Evolutionary conservation across 2,113 vertebrate species (phyloP).

Genomic region (Aspiorhynchus laticeps): DNA sequence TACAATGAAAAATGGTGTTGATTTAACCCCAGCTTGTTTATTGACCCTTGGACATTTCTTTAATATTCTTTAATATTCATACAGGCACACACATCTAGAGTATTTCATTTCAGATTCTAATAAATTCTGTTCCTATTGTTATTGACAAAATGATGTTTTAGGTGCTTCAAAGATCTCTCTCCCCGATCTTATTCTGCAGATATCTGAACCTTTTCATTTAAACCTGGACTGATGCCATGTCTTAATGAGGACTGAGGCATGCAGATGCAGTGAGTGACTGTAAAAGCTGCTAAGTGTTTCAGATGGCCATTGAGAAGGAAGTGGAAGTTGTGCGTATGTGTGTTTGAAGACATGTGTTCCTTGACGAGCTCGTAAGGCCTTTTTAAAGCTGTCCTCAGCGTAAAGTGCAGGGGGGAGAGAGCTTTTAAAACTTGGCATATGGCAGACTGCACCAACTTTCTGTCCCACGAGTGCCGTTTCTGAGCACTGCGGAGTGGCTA

Average conservation of each 20-base stretch:
- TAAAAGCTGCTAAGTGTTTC: constrained; percentile 47
- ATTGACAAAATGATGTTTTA: not conserved
- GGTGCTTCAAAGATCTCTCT: not conserved
- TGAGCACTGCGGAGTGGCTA: constrained; percentile 15
- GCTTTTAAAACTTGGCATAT: constrained; percentile 71
- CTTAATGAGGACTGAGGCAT: constrained; percentile 35
- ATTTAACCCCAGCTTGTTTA: not conserved
- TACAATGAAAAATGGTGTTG: not conserved
- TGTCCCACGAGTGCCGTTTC: constrained; percentile 47
- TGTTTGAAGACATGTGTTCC: constrained; percentile 59
- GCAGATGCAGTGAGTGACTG: constrained; percentile 21
- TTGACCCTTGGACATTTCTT: not conserved
- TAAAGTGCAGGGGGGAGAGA: constrained; percentile 59
- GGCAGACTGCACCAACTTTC: constrained; percentile 57
- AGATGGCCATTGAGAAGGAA: constrained; percentile 34
- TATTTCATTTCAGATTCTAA: not conserved
- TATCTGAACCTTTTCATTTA: constrained; percentile 37
- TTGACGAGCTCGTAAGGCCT: constrained; percentile 68
- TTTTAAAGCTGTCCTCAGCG: constrained; percentile 63
- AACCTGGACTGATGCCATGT: constrained; percentile 33
- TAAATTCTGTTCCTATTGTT: not conserved
- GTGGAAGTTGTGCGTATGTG: not conserved
- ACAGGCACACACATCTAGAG: not conserved
- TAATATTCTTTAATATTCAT: not conserved
- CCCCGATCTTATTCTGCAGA: not conserved